Evolutionary conservation across 2,797 vertebrate species (phyloP), one percentile per base, ranked within the genome.

Genomic region (Scolopax rusticola): DNA sequence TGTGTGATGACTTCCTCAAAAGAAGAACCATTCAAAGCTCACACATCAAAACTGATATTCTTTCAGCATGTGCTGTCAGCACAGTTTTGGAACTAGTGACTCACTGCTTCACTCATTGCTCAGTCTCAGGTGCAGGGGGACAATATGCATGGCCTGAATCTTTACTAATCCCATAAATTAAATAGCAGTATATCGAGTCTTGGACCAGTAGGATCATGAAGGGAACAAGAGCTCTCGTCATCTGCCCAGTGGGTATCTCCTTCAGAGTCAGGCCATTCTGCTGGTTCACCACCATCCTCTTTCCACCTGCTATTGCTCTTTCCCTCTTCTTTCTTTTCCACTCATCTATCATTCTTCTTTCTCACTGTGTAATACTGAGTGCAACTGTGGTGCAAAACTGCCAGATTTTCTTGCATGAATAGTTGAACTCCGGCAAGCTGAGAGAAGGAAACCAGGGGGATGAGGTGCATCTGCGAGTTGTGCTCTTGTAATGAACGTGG

Each of bases 161-260:
- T 30, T 76, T 51, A 56, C 28, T 73, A 45, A 21, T 36, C 25
- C 23, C 14, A 11, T 1, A 5, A 87, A 74, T 85, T 71, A 50
- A 50, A 79, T 21, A 45, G 15, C 15, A 51, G 45, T 75, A 76
- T 64, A 71, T 40, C 0, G 0, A 30, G 27, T 30, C 20, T 68
- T 70, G 13, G 13, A 59, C 19, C 12, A 61, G 38, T 47, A 57
- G 23, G 33, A 84, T 77, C 19, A 64, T 71, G 40, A 64, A 59
- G 20, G 18, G 11, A 20, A 65, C 23, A 32, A 65, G 2, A 73
- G 25, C 8, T 70, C 17, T 78, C 1, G 0, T 8, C 17, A 7
- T 40, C 23, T 9, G 3, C 36, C 13, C 25, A 12, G 24, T 18
- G 9, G 19, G 8, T 65, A 24, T 40, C 33, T 65, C 40, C 20